Percentiles rank a stretch among this genome's conserved stretches.
phyloP scores from a whole-genome alignment of 2,113 vertebrate species.

The Tangachromis dhanisi region DNA sequence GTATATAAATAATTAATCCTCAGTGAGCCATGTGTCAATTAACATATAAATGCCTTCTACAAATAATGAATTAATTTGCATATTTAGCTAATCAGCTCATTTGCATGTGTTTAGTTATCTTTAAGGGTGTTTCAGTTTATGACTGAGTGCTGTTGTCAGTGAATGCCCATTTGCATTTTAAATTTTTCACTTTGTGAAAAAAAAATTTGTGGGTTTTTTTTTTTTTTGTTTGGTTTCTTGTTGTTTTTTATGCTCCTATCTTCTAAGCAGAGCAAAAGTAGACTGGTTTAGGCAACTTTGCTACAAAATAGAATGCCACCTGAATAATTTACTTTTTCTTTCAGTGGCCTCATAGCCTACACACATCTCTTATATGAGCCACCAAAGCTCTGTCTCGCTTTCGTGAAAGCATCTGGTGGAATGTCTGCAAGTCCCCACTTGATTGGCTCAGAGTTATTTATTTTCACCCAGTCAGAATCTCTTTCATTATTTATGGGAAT shows the following conservation, averaged over 20 bases:
- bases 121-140: slow-evolving; percentile 50
- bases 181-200: background rate
- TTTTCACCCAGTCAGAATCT: slow-evolving; percentile 36
- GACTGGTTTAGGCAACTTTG: background rate
- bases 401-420: slow-evolving; percentile 5
- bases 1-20: slow-evolving; percentile 40
- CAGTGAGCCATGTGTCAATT: slow-evolving; percentile 38
- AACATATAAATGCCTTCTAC: slow-evolving; percentile 51
- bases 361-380: slow-evolving; percentile 35
- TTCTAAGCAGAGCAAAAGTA: background rate
- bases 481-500: slow-evolving; percentile 62
- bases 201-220: background rate
- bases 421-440: background rate
- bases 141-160: slow-evolving; percentile 36
- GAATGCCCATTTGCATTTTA: slow-evolving; percentile 39
- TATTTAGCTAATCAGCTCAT: slow-evolving; percentile 54
- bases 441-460: slow-evolving; percentile 55
- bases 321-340: slow-evolving; percentile 68
- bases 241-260: background rate
- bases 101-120: slow-evolving; percentile 64
- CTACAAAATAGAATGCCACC: slow-evolving; percentile 26
- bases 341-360: slow-evolving; percentile 45
- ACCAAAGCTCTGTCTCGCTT: slow-evolving; percentile 7
- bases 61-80: slow-evolving; percentile 54
- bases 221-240: background rate